Evolutionary conservation across 2,888 invertebrate genomes (phyloP).

Genomic region (Heteropelma amictum): DNA sequence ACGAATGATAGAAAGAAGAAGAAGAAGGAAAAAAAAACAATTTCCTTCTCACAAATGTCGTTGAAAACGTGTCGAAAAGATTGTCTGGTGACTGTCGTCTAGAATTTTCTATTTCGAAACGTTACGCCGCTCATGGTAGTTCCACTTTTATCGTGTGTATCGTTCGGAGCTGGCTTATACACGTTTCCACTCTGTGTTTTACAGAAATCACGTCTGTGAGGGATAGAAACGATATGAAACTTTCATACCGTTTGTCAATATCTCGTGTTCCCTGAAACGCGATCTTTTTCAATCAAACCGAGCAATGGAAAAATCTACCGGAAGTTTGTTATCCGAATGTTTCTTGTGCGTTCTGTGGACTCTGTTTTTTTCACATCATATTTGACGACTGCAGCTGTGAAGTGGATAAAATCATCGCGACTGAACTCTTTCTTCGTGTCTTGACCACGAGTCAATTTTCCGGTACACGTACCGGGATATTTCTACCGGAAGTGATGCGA

Average conservation of each 20-base stretch:
- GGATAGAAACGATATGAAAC: not conserved
- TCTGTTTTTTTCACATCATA: too few species aligned
- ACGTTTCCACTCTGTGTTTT: too few species aligned
- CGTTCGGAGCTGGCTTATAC: too few species aligned
- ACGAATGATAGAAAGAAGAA: not conserved
- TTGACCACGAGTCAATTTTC: too few species aligned
- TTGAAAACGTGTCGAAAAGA: slow-evolving; percentile 26
- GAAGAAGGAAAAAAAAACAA: slow-evolving; percentile 23
- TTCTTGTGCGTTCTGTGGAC: too few species aligned
- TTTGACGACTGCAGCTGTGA: too few species aligned
- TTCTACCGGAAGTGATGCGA: too few species aligned
- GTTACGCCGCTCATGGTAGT: slow-evolving; percentile 22
- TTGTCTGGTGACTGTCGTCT: slow-evolving; percentile 5
- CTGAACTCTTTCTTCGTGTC: too few species aligned
- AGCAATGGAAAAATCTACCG: not conserved
- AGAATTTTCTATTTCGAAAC: slow-evolving; percentile 6
- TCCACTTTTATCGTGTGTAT: not conserved
- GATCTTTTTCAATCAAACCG: not conserved
- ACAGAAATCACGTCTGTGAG: too few species aligned
- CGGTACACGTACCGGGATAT: too few species aligned
- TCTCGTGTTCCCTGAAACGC: not conserved
- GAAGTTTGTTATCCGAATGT: too few species aligned
- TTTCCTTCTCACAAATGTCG: slow-evolving; percentile 33
- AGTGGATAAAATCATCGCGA: too few species aligned
- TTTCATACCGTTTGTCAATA: not conserved